Evolutionary conservation across 2,113 vertebrate genomes (phyloP).

Genomic region (Sceloporus undulatus): DNA sequence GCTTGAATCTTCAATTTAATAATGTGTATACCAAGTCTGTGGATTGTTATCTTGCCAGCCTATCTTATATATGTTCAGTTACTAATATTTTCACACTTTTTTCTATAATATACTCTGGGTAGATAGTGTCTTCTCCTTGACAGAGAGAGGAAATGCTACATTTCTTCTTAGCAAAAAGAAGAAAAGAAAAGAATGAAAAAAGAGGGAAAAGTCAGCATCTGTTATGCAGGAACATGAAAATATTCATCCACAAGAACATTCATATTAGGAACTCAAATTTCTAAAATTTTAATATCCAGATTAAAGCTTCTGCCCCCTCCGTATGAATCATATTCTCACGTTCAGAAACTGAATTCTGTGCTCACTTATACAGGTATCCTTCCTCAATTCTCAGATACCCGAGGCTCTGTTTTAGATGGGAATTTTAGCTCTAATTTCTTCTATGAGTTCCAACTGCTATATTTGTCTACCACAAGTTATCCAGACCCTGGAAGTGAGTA

Average conservation of each 20-base stretch:
- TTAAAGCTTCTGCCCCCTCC: not conserved
- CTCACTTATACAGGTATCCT: no score
- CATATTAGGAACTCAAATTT: not conserved
- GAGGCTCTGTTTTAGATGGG: no score
- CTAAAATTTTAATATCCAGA: not conserved
- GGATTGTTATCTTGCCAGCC: not conserved
- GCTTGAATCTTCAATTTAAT: not conserved
- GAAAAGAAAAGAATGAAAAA: not conserved
- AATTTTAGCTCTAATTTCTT: not conserved
- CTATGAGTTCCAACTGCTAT: not conserved
- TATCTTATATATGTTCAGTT: not conserved
- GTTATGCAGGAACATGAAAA: not conserved
- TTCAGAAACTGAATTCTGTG: not conserved
- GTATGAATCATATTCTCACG: not conserved
- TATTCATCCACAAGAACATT: not conserved
- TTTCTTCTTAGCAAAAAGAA: not conserved
- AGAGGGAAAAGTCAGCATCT: not conserved
- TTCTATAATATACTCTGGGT: not conserved
- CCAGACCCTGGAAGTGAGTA: not conserved
- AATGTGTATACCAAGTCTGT: no score
- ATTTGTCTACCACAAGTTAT: not conserved
- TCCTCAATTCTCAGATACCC: no score
- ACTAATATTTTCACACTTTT: not conserved
- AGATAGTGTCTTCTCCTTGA: not conserved
- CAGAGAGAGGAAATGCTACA: not conserved